phyloP scores from a whole-genome alignment of 2,888 invertebrate genomes.

The Vannuccia rotundouncinata region DNA sequence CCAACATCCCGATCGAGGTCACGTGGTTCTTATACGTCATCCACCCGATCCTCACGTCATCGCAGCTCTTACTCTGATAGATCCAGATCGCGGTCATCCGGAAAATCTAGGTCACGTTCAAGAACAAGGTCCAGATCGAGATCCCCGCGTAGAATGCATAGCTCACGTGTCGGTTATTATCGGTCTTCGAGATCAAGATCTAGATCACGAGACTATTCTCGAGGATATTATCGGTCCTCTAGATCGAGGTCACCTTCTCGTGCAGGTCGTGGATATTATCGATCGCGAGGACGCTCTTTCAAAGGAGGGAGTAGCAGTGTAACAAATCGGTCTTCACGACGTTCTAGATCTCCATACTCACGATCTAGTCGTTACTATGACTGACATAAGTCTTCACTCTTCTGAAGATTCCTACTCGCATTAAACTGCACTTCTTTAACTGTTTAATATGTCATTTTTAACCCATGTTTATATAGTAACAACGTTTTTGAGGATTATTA shows the following conservation, averaged over 20 bases:
- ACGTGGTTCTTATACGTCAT: background rate
- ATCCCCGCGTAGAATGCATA: background rate
- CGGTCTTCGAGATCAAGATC: background rate
- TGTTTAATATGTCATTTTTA: background rate
- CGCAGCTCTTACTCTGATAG: background rate
- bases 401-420: background rate
- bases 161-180: background rate
- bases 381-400: background rate
- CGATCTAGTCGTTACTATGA: slow-evolving; percentile 14
- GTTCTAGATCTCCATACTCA: background rate
- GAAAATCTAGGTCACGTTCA: too few relatives aligned
- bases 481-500: too few relatives aligned
- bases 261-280: background rate
- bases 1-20: background rate
- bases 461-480: background rate
- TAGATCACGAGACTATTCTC: background rate
- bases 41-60: background rate
- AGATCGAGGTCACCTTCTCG: background rate
- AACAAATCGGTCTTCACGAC: background rate
- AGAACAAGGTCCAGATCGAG: too few relatives aligned
- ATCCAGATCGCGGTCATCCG: background rate
- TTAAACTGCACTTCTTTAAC: background rate
- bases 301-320: slow-evolving; percentile 7
- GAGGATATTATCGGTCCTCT: background rate
- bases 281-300: background rate